Evolutionary conservation across 2,797 vertebrate genomes (phyloP), one percentile per base, ranked within the genome.

Genomic region (Alosa sapidissima): DNA sequence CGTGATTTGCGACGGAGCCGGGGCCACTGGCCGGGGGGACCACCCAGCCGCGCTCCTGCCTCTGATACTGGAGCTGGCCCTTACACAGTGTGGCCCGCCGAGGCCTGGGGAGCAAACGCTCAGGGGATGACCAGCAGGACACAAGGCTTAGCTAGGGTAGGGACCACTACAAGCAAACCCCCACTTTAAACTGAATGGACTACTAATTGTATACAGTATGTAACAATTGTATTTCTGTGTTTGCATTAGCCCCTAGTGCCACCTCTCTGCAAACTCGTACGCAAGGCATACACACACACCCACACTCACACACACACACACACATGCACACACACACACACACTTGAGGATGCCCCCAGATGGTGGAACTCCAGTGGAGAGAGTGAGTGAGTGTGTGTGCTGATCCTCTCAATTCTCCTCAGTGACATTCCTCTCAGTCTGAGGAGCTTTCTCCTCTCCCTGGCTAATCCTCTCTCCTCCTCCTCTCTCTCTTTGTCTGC

Each of bases 201-300:
- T 6, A n/a, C 4, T 58, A 58, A n/a, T 58, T 7, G 55, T 58
- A 58, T 41, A 41, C 41, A 41, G 41, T 41, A 41, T n/a, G 55
- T 21, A 58, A 55, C 16, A 19, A 16, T 55, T 55, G 54, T 55
- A 4, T 94, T 84, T 89, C 90, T 87, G 92, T 95, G 95, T 95
- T 96, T 95, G 94, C 93, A 94, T 93, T 92, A 84, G 16, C 88
- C 93, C 90, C 88, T 89, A 94, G 94, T 92, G 89, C 90, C 88
- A 41, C 91, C 89, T 86, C 45, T 14, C 89, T 93, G 89, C 92
- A 92, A 91, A 92, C 88, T 51, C 41, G 91, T 91, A 89, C 90
- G 89, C 89, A 52, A 13, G 13, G 51, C 51, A 52, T 9, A 52
- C 49, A 51, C 49, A 51, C 49, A 51, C 49, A 51, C 48, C 49